phyloP scores from a whole-genome alignment of 2,888 invertebrate genomes.

The Acanthosoma haemorrhoidale region DNA sequence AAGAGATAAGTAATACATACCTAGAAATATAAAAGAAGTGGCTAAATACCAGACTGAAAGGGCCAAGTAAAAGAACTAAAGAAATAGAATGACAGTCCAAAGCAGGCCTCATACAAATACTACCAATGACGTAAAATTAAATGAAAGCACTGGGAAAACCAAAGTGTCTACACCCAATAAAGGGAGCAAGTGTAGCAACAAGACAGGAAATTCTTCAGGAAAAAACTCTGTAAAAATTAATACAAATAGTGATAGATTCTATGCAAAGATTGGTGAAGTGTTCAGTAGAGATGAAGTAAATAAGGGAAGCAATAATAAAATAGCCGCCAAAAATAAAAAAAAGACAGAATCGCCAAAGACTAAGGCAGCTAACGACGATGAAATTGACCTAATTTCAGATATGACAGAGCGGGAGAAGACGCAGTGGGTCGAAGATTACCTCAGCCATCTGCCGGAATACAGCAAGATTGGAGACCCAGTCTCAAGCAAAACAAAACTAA shows the following conservation, averaged over 20 bases:
- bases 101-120: not conserved
- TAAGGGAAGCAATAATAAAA: no score
- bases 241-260: not conserved
- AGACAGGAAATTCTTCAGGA: not conserved
- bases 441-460: not conserved
- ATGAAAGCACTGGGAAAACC: not conserved
- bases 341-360: no score
- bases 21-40: not conserved
- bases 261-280: not conserved
- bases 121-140: not conserved
- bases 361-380: no score
- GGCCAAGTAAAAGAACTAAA: not conserved
- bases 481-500: not conserved
- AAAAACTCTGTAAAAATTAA: not conserved
- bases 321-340: no score
- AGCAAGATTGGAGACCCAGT: not conserved
- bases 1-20: not conserved
- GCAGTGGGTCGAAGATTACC: not conserved
- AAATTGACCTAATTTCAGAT: not conserved
- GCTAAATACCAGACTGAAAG: not conserved
- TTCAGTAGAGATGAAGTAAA: not conserved
- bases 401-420: constrained; percentile 1
- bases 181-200: not conserved
- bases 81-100: not conserved
- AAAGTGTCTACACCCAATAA: not conserved